phyloP scores from a whole-genome alignment of 1,140 invertebrate genomes.

The Apis cerana region DNA sequence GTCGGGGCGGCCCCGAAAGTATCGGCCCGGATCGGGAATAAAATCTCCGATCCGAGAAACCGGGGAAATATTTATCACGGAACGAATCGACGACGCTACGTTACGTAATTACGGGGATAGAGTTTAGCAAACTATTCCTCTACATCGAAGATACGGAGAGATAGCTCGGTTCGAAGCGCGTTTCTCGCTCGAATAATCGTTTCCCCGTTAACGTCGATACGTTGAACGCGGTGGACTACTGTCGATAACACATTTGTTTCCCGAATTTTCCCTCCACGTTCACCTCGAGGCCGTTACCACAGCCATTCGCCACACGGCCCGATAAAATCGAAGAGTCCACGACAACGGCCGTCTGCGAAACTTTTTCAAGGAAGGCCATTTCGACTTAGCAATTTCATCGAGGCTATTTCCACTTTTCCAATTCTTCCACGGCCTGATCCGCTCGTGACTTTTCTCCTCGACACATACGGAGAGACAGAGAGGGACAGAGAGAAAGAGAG shows the following conservation, averaged over 20 bases:
- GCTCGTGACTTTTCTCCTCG: constrained; percentile 53
- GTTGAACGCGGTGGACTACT: background rate
- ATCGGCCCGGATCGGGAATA: constrained; percentile 39
- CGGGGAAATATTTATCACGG: constrained; percentile 26
- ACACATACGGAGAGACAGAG: no score
- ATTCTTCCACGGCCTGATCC: background rate
- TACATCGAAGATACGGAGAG: no score
- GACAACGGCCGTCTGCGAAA: constrained; percentile 42
- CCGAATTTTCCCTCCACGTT: constrained; percentile 3
- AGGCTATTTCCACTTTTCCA: constrained; percentile 40
- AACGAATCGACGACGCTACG: constrained; percentile 14
- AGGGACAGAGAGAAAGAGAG: background rate
- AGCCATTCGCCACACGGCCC: constrained; percentile 22
- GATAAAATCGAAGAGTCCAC: constrained; percentile 34
- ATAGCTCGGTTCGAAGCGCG: no score
- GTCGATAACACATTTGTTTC: background rate
- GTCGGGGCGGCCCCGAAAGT: constrained; percentile 45
- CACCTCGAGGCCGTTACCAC: constrained; percentile 17
- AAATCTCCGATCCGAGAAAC: constrained; percentile 48
- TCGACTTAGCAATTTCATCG: constrained; percentile 52
- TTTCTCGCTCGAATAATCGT: no score
- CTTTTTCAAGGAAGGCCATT: constrained; percentile 47
- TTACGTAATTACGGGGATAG: background rate
- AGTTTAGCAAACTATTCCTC: no score
- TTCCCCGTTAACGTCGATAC: no score